Conservation (phyloP, 2,113 vertebrate species). For the Erpornis zantholeuca region DNA sequence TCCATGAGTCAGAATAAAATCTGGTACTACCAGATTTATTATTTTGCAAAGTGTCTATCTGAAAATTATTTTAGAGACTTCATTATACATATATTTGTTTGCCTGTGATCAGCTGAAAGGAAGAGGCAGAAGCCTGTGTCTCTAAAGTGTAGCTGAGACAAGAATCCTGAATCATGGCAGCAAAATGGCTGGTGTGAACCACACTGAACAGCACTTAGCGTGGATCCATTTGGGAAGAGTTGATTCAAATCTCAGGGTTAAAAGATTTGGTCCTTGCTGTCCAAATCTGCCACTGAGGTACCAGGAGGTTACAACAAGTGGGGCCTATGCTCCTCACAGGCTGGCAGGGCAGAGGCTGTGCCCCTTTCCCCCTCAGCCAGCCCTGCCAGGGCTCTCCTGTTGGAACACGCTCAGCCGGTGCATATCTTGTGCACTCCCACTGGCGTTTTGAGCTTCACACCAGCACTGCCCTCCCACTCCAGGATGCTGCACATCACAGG, state of each 20-base stretch:
- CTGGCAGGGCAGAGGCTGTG: neutral
- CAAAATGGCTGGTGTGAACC: neutral
- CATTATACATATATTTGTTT: conserved; percentile 54
- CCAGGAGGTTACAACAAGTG: neutral
- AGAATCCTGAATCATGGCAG: neutral
- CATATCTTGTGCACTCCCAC: neutral
- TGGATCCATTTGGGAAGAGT: neutral
- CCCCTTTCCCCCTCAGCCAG: neutral
- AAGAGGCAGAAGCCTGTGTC: neutral
- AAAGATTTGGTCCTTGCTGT: neutral
- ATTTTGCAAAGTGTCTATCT: conserved; percentile 44
- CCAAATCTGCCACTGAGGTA: neutral
- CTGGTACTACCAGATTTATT: conserved; percentile 43
- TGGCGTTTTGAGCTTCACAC: neutral
- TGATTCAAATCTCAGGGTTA: neutral
- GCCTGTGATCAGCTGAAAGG: conserved; percentile 37
- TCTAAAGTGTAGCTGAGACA: neutral
- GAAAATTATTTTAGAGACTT: conserved; percentile 21
- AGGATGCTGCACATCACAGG: neutral
- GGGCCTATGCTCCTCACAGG: rapidly evolving
- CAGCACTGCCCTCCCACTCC: neutral
- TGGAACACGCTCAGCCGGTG: neutral
- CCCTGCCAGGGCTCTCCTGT: neutral
- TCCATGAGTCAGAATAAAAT: conserved; percentile 47
- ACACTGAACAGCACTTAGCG: neutral